Evolutionary conservation across 2,797 vertebrate genomes (phyloP).

Genomic region (Todus mexicanus): DNA sequence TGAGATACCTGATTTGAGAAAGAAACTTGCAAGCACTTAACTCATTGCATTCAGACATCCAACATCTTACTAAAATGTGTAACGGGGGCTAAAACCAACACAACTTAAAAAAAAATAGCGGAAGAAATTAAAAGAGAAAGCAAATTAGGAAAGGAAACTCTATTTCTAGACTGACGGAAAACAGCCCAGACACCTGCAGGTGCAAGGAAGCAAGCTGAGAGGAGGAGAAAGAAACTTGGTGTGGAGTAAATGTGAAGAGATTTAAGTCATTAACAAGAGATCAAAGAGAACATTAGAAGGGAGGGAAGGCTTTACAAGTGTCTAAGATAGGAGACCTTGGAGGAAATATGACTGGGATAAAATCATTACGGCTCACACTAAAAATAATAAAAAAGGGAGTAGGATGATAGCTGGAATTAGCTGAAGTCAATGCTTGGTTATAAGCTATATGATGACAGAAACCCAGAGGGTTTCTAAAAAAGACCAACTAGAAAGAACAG

Average conservation of each 20-base stretch:
- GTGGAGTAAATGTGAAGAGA: conserved; percentile 55
- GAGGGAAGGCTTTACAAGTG: conserved; percentile 71
- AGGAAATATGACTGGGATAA: conserved; percentile 69
- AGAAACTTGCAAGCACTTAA: neutral
- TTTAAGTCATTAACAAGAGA: conserved; percentile 74
- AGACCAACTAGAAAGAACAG: neutral
- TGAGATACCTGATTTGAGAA: neutral
- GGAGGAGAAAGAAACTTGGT: conserved; percentile 60
- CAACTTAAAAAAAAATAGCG: neutral
- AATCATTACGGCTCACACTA: conserved; percentile 67
- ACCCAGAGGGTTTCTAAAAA: conserved; percentile 27
- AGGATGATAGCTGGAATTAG: conserved; percentile 34
- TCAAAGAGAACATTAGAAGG: conserved; percentile 74
- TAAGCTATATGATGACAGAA: conserved; percentile 42
- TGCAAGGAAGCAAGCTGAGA: conserved; percentile 16
- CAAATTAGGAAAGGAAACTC: conserved; percentile 1
- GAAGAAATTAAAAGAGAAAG: neutral
- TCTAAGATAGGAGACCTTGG: conserved; percentile 74
- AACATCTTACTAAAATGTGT: neutral
- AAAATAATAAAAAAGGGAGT: conserved; percentile 71
- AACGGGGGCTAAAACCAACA: neutral
- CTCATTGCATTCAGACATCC: neutral
- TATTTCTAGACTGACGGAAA: conserved; percentile 12
- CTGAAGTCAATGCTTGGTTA: neutral
- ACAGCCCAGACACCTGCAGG: conserved; percentile 43